A percentile compares a stretch with the other conserved stretches of the same genome.
Evolutionary conservation across 2,797 vertebrate genomes (phyloP).

Genomic region (Sebastes trivittatus): DNA sequence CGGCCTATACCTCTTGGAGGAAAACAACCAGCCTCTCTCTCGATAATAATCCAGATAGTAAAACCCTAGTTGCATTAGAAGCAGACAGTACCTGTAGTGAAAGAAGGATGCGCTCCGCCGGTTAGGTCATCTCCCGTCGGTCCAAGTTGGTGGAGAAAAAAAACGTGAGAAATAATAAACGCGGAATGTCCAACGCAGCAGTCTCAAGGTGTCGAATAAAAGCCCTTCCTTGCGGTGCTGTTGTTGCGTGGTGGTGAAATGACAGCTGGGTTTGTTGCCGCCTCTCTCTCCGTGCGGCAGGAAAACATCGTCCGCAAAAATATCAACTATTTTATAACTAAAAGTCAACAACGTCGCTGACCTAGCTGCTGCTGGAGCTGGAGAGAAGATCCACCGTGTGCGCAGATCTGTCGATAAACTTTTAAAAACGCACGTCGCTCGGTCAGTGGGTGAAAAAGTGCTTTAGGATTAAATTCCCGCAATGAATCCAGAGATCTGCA

Average conservation of each 20-base stretch:
- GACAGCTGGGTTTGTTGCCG: constrained; percentile 10
- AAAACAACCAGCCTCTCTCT: background rate
- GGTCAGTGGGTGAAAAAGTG: constrained; percentile 9
- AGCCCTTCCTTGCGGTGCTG: constrained; percentile 2
- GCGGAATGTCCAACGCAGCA: constrained; percentile 30
- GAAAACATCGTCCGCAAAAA: constrained; percentile 32
- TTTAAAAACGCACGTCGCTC: constrained; percentile 53
- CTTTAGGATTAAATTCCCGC: constrained; percentile 38
- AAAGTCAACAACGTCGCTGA: constrained; percentile 52
- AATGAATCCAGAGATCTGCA: background rate
- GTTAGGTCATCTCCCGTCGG: constrained; percentile 65
- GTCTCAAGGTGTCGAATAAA: constrained; percentile 6
- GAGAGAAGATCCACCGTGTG: constrained; percentile 38
- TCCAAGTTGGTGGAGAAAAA: constrained; percentile 22
- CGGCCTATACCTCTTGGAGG: constrained; percentile 41
- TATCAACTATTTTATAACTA: constrained; percentile 31
- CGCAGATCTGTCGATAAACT: constrained; percentile 66
- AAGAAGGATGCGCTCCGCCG: constrained; percentile 13
- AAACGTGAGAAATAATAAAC: constrained; percentile 22
- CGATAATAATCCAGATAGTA: background rate
- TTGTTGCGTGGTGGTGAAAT: constrained; percentile 19
- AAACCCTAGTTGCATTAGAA: background rate
- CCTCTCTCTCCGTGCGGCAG: background rate
- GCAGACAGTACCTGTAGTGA: constrained; percentile 58
- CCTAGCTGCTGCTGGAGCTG: background rate